Evolutionary conservation across 2,888 invertebrate species (phyloP), one percentile per base, ranked within the genome.

Genomic region (Eilema depressum): DNA sequence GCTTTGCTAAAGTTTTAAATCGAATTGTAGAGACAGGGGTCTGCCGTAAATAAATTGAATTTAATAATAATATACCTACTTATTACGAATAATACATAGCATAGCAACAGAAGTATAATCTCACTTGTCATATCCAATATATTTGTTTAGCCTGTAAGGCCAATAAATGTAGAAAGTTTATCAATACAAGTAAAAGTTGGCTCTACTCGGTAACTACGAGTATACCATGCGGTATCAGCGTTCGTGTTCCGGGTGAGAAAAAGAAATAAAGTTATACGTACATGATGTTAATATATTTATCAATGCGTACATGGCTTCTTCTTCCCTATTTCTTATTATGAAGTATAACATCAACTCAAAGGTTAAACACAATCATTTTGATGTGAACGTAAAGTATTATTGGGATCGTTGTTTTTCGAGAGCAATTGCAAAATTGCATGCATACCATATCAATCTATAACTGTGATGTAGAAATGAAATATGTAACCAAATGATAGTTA

Each of bases 1-100:
- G 26, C 33, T 71, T 75, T 69, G 30, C 26, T n/a, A 62, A 30
- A 47, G 37, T 63, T 23, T 37, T 59, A 30, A 47, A 47, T 64
- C 14, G n/a, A 30, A 53, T 53, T 56, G 25, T 26, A 63, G 23
- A 37, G 37, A 63, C 41, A 41, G 23, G 14, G 14, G 25, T 17
- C 17, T 26, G 3, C 3, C 17, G 25, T 25, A 37, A 63, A 63
- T 17, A 37, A 14, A 33, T 8, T 62, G 14, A 23, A 23, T 62
- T 37, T n/a, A 26, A 17, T 28, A 59, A 26, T 59, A 28, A 59
- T 59, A 59, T 57, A 57, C 8, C 5, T 59, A 7, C 59, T 59
- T 17, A 26, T 53, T n/a, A 53, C 3, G 26, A 41, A 41, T 41
- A 25, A 41, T 53, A 53, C 20, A 2, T 41, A 25, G 10, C 4